These are phyloP conservation scores for Pammene fasciana DNA, from an alignment of 2,888 invertebrate genomes.

Conservation along the genomic window DNA sequence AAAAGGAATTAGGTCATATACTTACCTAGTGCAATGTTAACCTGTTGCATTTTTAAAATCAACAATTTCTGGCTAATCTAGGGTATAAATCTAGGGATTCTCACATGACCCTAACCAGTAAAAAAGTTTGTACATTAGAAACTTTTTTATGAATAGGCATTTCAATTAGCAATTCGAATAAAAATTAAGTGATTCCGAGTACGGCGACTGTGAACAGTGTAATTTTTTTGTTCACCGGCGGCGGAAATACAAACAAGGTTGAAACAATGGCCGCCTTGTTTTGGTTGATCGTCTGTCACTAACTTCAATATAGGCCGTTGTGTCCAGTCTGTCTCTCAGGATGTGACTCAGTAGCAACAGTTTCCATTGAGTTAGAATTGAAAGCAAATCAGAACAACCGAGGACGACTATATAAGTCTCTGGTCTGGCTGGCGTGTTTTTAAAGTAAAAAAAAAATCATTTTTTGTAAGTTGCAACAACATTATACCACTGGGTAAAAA, in stretches of 20 bases:
- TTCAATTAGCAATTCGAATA: background rate
- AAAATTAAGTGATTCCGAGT: constrained; percentile 30
- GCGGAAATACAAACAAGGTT: constrained; percentile 68
- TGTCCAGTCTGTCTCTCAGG: constrained; percentile 59
- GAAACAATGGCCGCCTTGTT: constrained; percentile 69
- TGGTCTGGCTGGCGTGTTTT: background rate
- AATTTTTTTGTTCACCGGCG: constrained; percentile 57
- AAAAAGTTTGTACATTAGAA: no score
- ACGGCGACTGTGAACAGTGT: constrained; percentile 48
- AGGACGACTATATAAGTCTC: background rate
- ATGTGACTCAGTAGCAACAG: constrained; percentile 66
- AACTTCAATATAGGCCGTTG: constrained; percentile 55
- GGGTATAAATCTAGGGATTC: no score
- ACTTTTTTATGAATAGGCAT: no score
- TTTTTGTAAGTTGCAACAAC: background rate
- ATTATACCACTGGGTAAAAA: background rate
- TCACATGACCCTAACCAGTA: no score
- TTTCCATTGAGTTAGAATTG: constrained; percentile 11
- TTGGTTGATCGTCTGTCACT: constrained; percentile 58
- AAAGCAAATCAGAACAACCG: background rate
- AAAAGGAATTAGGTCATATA: constrained; percentile 48
- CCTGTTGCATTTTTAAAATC: background rate
- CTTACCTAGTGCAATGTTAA: constrained; percentile 8
- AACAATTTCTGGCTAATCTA: no score
- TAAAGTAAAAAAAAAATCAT: background rate